phyloP scores from a whole-genome alignment of 2,113 vertebrate genomes.

The Channa argus region DNA sequence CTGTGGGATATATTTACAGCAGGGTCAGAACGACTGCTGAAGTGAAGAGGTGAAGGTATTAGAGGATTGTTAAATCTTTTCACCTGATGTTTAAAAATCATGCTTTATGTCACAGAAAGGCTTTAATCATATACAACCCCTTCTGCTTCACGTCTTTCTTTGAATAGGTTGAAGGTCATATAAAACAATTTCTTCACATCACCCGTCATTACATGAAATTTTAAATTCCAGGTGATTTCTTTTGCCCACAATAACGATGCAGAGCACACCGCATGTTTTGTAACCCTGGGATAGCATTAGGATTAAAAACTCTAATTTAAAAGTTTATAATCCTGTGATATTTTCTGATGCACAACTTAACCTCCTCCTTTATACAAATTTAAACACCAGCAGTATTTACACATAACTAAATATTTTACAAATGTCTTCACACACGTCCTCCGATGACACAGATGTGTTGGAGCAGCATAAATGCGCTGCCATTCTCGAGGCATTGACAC shows the following conservation, averaged over 20 bases:
- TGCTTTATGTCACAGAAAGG: neutral
- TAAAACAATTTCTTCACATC: too few relatives aligned
- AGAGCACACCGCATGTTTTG: too few relatives aligned
- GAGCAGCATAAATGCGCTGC: constrained; percentile 2
- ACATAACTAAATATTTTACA: constrained; percentile 11
- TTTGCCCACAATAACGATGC: too few relatives aligned
- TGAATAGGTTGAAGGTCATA: neutral
- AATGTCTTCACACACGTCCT: constrained; percentile 23
- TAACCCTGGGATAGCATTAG: too few relatives aligned
- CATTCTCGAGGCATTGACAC: constrained; percentile 33
- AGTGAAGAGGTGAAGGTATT: constrained; percentile 18
- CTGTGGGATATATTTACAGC: constrained; percentile 28
- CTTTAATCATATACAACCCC: too few relatives aligned
- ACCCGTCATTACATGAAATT: too few relatives aligned
- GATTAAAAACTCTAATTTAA: too few relatives aligned
- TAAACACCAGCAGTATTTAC: neutral
- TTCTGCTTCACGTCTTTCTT: too few relatives aligned
- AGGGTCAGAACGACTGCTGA: constrained; percentile 27
- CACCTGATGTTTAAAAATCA: too few relatives aligned
- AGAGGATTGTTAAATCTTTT: neutral
- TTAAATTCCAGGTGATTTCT: too few relatives aligned
- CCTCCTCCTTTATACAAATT: neutral
- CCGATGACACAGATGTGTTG: constrained; percentile 49
- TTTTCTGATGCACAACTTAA: neutral
- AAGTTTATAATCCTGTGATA: too few relatives aligned